Evolutionary conservation across 2,797 vertebrate genomes (phyloP), one percentile per base, ranked within the genome.

Genomic region (Chaunax sp.): DNA sequence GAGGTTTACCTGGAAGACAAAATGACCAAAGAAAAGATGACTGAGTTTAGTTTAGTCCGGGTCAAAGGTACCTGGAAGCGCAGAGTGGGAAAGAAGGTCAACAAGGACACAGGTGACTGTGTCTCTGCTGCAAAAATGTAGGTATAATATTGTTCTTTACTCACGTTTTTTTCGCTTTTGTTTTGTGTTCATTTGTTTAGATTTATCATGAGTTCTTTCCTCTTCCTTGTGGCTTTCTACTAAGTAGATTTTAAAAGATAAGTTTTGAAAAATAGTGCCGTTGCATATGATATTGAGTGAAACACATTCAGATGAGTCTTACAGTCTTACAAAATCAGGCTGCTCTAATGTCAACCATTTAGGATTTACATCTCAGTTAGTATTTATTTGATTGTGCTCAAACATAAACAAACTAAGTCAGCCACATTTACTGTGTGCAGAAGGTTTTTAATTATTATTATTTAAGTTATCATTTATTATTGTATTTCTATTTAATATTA

Each of bases 41-140:
- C 78, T 0, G 92, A 94, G 40, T 94, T 91, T 62, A 92, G 91
- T 54, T 87, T 96, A 64, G 88, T 95, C 0, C 54, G 90, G 12
- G 81, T 95, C 57, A 95, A 92, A 80, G 83, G 77, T 73, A 94
- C 94, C 0, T 95, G 95, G 95, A 91, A 76, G 54, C 66, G 92
- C 6, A 60, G 91, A 75, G 82, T 83, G 47, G 81, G 83, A 78
- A 88, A 70, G 12, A 26, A 76, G 61, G 49, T 82, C 52, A 20
- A 37, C 38, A 15, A 57, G 47, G 2, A 46, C 62, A 73, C 83
- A 1, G 40, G 72, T 35, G 75, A 91, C 22, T 83, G 70, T 38
- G 77, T 93, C 20, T 95, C 94, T 0, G 75, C 93, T 70, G 94
- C 95, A 54, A 95, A 94, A 90, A 94, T 96, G 95, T 95, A 69